Percentiles rank a stretch among this genome's conserved stretches.
These are phyloP conservation scores for Sinocyclocheilus grahami DNA, from an alignment of 2,113 vertebrate genomes.

Conservation along the genomic window DNA sequence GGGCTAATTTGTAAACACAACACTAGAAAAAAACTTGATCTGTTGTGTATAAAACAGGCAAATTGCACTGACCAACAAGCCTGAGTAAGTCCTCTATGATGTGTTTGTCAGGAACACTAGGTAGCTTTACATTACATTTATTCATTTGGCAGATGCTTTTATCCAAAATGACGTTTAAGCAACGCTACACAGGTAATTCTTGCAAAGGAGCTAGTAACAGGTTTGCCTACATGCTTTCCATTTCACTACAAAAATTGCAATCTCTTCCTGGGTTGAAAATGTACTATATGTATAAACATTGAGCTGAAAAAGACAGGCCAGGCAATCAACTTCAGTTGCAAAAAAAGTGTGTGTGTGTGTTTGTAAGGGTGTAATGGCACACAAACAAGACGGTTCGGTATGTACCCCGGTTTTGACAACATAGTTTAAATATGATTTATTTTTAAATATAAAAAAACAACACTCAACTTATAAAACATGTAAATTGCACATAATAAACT, in stretches of 20 bases:
- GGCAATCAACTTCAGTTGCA: too few species aligned
- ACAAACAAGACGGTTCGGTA: too few species aligned
- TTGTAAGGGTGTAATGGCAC: too few species aligned
- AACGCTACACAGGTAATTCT: neutral
- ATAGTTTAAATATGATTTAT: too few species aligned
- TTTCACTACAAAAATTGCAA: neutral
- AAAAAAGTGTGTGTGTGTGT: too few species aligned
- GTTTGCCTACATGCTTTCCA: slow-evolving; percentile 3
- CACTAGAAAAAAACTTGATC: slow-evolving; percentile 58
- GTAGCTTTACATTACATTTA: neutral
- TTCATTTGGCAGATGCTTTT: neutral
- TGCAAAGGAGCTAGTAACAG: neutral
- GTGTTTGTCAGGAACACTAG: slow-evolving; percentile 5
- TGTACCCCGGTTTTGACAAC: too few species aligned
- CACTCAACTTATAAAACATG: too few species aligned
- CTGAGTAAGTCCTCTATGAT: slow-evolving; percentile 29
- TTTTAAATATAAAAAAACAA: too few species aligned
- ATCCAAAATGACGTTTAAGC: neutral
- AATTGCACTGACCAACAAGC: slow-evolving; percentile 50
- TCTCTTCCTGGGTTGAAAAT: neutral
- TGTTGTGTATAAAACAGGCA: slow-evolving; percentile 38
- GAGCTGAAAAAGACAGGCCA: too few species aligned
- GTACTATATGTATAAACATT: neutral
- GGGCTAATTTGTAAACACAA: slow-evolving; percentile 56
- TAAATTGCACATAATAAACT: too few species aligned